phyloP scores from a whole-genome alignment of 1,140 invertebrate species.

The Ceratoteleas bidentatus region DNA sequence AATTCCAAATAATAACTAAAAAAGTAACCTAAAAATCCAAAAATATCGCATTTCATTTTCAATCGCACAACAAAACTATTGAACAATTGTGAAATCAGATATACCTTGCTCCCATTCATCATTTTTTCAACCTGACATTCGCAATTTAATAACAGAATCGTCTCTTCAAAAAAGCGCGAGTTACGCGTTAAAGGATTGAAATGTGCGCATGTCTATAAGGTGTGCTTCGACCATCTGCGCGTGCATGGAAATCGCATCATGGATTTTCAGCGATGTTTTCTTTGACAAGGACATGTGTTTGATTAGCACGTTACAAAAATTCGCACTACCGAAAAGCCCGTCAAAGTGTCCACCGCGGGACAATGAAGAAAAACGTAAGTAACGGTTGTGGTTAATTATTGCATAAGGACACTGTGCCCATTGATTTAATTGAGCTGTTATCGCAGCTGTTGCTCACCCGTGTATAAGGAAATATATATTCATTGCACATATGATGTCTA shows the following conservation, averaged over 20 bases:
- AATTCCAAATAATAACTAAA: too few relatives aligned
- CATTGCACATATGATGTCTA: neutral
- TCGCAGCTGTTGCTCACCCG: constrained; percentile 24
- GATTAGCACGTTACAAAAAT: constrained; percentile 12
- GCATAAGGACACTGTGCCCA: neutral
- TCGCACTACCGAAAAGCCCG: constrained; percentile 3
- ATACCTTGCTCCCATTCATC: too few relatives aligned
- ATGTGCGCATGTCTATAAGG: constrained; percentile 44
- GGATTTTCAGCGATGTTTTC: constrained; percentile 55
- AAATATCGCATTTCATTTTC: too few relatives aligned
- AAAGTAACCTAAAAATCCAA: too few relatives aligned
- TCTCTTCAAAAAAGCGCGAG: too few relatives aligned
- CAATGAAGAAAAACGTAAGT: constrained; percentile 50
- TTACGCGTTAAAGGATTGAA: constrained; percentile 34
- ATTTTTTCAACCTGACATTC: too few relatives aligned
- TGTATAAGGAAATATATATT: constrained; percentile 5
- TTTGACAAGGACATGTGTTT: constrained; percentile 50
- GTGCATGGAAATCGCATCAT: constrained; percentile 41
- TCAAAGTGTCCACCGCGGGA: constrained; percentile 11
- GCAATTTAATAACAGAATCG: too few relatives aligned
- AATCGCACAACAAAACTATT: too few relatives aligned
- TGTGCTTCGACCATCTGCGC: constrained; percentile 44
- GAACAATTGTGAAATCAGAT: too few relatives aligned
- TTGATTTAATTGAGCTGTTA: constrained; percentile 7
- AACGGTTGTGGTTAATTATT: constrained; percentile 2